phyloP scores from a whole-genome alignment of 2,113 vertebrate species.

The Perca fluviatilis region DNA sequence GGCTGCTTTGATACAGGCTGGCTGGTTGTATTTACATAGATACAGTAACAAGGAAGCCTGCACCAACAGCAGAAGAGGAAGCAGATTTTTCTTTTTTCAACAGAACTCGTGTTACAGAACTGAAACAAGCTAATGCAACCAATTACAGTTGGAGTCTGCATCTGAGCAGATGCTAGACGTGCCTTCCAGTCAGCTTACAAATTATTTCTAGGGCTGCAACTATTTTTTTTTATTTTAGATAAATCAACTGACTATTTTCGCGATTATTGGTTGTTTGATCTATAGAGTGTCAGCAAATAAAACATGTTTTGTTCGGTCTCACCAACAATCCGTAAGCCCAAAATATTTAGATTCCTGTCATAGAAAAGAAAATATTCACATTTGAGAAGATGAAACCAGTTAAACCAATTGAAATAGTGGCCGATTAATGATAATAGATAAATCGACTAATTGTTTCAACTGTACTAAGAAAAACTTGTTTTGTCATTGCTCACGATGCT shows the following conservation, averaged over 20 bases:
- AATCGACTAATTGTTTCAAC: background rate
- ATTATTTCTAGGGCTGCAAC: background rate
- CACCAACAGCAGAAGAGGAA: slow-evolving; percentile 49
- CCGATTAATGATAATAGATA: background rate
- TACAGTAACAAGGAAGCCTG: slow-evolving; percentile 57
- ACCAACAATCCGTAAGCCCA: background rate
- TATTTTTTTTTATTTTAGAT: background rate
- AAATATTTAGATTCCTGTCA: background rate
- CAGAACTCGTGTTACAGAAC: slow-evolving; percentile 38
- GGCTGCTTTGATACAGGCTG: slow-evolving; percentile 48
- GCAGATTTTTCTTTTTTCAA: slow-evolving; percentile 5
- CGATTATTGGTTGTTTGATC: background rate
- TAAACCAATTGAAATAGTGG: background rate
- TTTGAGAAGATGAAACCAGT: background rate
- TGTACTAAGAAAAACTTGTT: background rate
- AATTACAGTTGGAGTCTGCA: slow-evolving; percentile 13
- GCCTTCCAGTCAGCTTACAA: background rate
- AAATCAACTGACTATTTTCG: background rate
- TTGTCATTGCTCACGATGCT: background rate
- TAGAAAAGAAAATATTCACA: background rate
- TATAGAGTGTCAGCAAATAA: background rate
- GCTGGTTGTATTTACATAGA: slow-evolving; percentile 59
- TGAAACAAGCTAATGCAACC: slow-evolving; percentile 59
- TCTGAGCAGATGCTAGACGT: slow-evolving; percentile 23
- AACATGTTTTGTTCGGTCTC: background rate